Conservation (phyloP, 2,888 invertebrate species). For the Polia nebulosa region DNA sequence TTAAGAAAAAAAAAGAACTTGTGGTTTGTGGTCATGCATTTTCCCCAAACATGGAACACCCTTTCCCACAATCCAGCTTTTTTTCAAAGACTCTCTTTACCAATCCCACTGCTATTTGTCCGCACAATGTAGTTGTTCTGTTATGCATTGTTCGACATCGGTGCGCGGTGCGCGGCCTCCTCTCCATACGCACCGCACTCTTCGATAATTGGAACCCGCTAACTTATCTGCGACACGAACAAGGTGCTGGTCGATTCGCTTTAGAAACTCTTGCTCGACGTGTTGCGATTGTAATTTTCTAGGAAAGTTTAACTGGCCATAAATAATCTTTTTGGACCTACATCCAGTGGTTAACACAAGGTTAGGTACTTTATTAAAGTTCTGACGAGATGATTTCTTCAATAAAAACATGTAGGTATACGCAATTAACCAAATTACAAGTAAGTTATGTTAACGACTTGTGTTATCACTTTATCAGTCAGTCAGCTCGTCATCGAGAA, state of each 20-base stretch:
- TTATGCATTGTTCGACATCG: constrained; percentile 81
- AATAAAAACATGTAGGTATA: background rate
- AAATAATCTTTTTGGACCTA: too few species aligned
- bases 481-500: constrained; percentile 21
- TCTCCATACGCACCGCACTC: constrained; percentile 64
- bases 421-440: background rate
- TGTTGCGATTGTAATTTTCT: background rate
- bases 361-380: background rate
- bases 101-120: constrained; percentile 5
- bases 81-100: background rate
- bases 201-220: constrained; percentile 81
- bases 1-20: too few species aligned
- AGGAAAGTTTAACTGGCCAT: background rate
- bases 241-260: constrained; percentile 44
- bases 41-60: background rate
- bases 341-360: background rate
- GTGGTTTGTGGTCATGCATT: too few species aligned
- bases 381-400: background rate
- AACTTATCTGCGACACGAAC: constrained; percentile 55
- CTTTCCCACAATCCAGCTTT: background rate
- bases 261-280: constrained; percentile 1
- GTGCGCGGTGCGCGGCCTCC: constrained; percentile 65
- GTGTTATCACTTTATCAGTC: constrained; percentile 16
- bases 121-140: constrained; percentile 62
- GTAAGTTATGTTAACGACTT: constrained; percentile 20